Conservation (phyloP, 2,113 vertebrate genomes). For the Microcebus jonahi region DNA sequence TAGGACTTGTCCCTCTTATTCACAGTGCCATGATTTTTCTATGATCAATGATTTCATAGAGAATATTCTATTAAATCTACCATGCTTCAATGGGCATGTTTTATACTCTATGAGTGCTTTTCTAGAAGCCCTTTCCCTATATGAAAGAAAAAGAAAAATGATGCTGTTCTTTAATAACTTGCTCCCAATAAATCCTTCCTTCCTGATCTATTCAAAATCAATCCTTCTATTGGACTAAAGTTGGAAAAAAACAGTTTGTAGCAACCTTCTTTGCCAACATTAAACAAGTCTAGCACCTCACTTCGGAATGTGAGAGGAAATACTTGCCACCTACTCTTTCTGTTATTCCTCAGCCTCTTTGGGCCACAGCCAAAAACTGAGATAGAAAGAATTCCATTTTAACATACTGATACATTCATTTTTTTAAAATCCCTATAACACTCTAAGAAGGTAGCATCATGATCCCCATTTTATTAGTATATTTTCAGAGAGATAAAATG, state of each 20-base stretch:
- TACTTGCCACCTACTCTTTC: background rate
- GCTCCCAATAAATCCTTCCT: background rate
- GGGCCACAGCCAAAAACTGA: background rate
- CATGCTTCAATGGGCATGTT: background rate
- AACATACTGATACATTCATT: background rate
- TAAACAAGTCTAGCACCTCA: background rate
- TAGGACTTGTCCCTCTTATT: background rate
- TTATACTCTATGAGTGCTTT: background rate
- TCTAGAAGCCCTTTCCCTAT: background rate
- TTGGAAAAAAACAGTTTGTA: background rate
- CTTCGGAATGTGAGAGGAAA: background rate
- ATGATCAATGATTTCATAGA: background rate
- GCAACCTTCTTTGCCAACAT: background rate
- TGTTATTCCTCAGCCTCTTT: background rate
- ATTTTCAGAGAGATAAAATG: conserved; percentile 7
- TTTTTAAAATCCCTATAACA: background rate
- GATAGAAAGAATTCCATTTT: conserved; percentile 2
- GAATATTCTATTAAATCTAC: background rate
- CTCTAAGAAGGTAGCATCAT: background rate
- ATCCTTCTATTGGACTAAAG: background rate
- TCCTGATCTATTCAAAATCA: background rate
- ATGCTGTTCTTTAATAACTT: background rate
- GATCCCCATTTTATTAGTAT: background rate
- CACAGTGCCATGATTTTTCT: background rate
- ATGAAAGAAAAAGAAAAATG: background rate